Base-by-base conservation (phyloP, 2,888 invertebrate genomes). In the Eupithecia exiguata region DNA sequence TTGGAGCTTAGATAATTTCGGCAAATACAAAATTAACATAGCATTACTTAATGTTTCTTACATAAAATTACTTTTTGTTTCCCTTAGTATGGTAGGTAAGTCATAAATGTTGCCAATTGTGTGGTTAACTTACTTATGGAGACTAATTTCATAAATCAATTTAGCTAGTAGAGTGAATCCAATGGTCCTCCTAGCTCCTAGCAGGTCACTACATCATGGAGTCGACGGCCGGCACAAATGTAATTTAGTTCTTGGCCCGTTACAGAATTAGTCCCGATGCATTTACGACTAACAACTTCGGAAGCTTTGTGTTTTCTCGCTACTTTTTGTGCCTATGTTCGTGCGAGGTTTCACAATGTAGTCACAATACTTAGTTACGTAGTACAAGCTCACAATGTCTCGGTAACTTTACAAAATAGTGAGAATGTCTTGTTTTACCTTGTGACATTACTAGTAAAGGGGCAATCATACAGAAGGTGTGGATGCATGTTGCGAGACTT, bases 171-270 rank as follows among this genome's bases (percentile, higher is more conserved):
- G 80, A 78, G 81, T 83, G 72, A 69, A 75, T 69, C 61, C 62
- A 70, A 69, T 62, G 75, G 72, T 58, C 14, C 58, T 53, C 68
- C 71, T 69, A 38, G 67, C 58, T 53, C 68, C 71, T 69, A 38
- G 67, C 69, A 63, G 43, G 62, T 85, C 85, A 88, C 86, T 90
- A 87, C 85, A 89, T 91, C 89, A 88, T 86, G 87, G 75, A 85
- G 84, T 83, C 86, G 87, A 88, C 88, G 85, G 86, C 87, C 85
- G 88, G 89, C 89, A 91, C 91, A 90, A 91, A 91, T 89, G 88
- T 88, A 88, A 90, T 91, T 89, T 88, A 88, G 85, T 85, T 87
- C 85, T 84, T 86, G 83, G 83, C 84, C 84, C 80, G 82, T 80
- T 79, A 79, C 75, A 75, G 77, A 77, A 78, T 78, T 80, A 84